Base-by-base conservation (phyloP, 2,797 vertebrate species). In the Hybognathus amarus region DNA sequence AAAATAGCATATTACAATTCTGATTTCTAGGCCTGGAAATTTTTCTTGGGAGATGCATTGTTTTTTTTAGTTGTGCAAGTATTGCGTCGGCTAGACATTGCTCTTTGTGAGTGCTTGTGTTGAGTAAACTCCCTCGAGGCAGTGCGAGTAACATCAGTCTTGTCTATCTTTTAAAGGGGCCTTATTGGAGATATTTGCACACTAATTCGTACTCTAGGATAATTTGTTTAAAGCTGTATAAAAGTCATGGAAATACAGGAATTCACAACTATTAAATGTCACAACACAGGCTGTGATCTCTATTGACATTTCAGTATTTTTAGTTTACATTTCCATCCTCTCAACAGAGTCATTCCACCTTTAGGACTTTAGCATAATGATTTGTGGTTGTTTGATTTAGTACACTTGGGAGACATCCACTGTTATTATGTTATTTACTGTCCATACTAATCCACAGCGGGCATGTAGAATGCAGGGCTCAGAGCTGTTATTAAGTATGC, bases 361-460 rank as follows among this genome's bases (percentile, higher is more conserved):
- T 81, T 63, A 63, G 69, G 33, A 33, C 69, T 73, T 64, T 17
- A 71, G 67, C 17, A 11, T 50, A 73, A 81, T 50, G 9, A 74
- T 82, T 82, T 82, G 4, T 4, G 33, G 17, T 40, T 42, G 45
- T 82, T 75, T 76, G 80, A 82, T 82, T 82, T 82, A 82, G 71
- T 52, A 76, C 80, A 56, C 61, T 82, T 56, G 71, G 71, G 47
- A 82, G 61, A 42, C 71, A 67, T 76, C 61, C 47, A 82, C 61
- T 11, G 63, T 67, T 82, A 75, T 82, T 82, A 81, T 82, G 33
- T 82, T 82, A 76, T 82, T 76, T 82, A 82, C 71, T 54, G 71
- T 82, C 71, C 59, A 42, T 82, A 75, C 71, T 75, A 75, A 82
- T 82, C 70, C 80, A 67, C 80, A 45, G 47, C 12, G 63, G 63